Conservation (phyloP, 2,113 vertebrate species). For the Varanus salvator region DNA sequence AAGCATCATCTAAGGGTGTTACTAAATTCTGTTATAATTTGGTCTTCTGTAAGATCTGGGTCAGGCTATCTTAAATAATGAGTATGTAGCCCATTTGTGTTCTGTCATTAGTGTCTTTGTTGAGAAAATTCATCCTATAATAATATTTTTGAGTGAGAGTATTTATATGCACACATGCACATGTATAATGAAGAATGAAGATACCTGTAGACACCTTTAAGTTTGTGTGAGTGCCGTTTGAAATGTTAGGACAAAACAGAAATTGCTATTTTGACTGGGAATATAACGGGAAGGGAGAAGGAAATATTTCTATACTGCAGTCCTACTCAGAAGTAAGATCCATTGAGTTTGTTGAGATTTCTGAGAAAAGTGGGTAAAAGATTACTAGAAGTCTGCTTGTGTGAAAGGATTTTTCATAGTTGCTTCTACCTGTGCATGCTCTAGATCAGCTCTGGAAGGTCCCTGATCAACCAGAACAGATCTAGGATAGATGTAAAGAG, state of each 20-base stretch:
- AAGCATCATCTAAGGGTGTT: not conserved
- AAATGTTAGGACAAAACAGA: not conserved
- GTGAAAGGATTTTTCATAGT: too few relatives aligned
- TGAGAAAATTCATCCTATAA: not conserved
- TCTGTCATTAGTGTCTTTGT: not conserved
- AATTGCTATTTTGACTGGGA: not conserved
- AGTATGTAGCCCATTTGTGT: not conserved
- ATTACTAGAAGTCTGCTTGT: not conserved
- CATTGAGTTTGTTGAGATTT: not conserved
- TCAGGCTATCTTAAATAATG: not conserved
- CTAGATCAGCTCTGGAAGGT: too few relatives aligned
- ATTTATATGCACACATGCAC: not conserved
- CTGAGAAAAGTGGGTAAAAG: not conserved
- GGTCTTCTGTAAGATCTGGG: conserved; percentile 12
- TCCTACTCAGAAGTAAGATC: not conserved
- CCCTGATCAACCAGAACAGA: too few relatives aligned
- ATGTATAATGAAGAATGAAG: not conserved
- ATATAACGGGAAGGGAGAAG: not conserved
- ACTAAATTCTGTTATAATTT: not conserved
- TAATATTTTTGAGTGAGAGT: too few relatives aligned
- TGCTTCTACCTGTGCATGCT: too few relatives aligned
- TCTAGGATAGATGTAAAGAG: too few relatives aligned
- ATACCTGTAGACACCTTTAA: not conserved
- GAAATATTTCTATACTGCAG: not conserved
- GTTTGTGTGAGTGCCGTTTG: not conserved